Evolutionary conservation across 2,797 vertebrate genomes (phyloP).

Genomic region (Neosalanx taihuensis): DNA sequence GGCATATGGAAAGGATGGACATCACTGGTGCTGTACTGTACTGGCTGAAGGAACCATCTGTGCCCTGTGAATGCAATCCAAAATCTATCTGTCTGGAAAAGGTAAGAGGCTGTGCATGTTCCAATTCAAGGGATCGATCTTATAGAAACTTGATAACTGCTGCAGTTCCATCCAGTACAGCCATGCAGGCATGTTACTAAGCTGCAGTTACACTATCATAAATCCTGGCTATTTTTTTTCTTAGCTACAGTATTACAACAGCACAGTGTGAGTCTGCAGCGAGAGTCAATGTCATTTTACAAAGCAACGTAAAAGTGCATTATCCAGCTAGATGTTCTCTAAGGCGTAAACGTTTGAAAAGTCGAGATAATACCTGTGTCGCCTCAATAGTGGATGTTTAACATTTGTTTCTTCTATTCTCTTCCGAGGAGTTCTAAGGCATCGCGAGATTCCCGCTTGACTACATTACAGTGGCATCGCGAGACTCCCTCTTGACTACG

Average conservation of each 20-base stretch:
- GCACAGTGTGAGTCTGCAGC: background rate
- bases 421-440: slow-evolving; percentile 32
- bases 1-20: background rate
- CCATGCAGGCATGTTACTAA: background rate
- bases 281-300: background rate
- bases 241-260: background rate
- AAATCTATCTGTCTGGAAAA: too few species aligned
- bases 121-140: too few species aligned
- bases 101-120: too few species aligned
- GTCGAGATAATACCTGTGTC: slow-evolving; percentile 45
- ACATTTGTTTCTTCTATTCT: slow-evolving; percentile 47
- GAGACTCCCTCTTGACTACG: slow-evolving; percentile 45
- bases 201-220: background rate
- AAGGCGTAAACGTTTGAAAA: background rate
- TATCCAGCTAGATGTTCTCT: background rate
- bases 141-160: too few species aligned
- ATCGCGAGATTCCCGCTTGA: slow-evolving; percentile 64
- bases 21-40: background rate
- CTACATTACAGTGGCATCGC: slow-evolving; percentile 51
- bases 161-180: too few species aligned
- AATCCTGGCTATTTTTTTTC: background rate
- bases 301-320: background rate
- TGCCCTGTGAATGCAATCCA: background rate
- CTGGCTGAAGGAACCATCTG: background rate
- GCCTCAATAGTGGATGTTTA: slow-evolving; percentile 59